Base-by-base conservation (phyloP, 2,888 invertebrate species). In the Odontomyia ornata region DNA sequence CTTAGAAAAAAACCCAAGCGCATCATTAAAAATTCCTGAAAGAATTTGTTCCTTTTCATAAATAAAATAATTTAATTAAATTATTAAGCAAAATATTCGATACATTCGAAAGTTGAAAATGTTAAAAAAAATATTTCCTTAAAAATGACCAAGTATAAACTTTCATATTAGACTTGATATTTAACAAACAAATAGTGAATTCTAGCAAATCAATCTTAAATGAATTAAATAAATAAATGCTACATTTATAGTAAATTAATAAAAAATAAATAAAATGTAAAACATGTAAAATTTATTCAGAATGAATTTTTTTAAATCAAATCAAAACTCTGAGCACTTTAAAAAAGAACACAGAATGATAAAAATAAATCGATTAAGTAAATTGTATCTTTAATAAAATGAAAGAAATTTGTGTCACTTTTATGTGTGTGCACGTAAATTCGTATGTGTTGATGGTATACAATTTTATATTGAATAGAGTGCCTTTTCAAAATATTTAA, bases 381-480 rank as follows among this genome's bases (percentile, higher is more conserved):
- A 65, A 65, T 2, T 65, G n/a, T 4, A 65, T 5, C 9, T 36
- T 5, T 5, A 36, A 36, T 5, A 36, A 36, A 36, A 36, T 5
- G 9, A 5, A 69, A 11, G 15, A 46, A 69, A 28, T 73, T 73
- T 57, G 21, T 56, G 60, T 71, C 71, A 71, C 21, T 47, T 71
- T 36, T 69, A 27, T 73, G 56, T 73, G 73, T 73, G 73, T 57
- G 43, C 36, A 30, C 25, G 27, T 36, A 73, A 56, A 73, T 73
- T 47, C 28, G 57, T 73, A 57, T 73, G 73, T 73, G 73, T 73
- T 73, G 56, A 73, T 57, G 27, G 73, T 73, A 73, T 73, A 73
- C 73, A 73, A 57, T 73, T 73, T 73, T 73, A 57, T 73, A 57
- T 30, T 52, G 25, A 57, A 60, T 73, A 73, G 73, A 73, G 73